phyloP scores from a whole-genome alignment of 2,113 vertebrate species.

The Gobiocypris rarus region DNA sequence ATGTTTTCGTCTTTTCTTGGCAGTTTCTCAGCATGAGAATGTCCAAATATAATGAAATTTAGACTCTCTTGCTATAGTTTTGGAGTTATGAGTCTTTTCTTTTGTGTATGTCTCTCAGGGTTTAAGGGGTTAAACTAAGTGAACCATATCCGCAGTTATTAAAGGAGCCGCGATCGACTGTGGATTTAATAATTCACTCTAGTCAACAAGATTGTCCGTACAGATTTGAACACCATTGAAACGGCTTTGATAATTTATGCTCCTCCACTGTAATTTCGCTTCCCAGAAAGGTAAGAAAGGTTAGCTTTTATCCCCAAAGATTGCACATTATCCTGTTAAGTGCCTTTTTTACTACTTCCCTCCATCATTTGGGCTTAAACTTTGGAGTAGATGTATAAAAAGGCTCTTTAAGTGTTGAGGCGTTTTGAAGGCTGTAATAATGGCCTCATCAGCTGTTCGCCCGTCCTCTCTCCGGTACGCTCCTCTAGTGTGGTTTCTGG shows the following conservation, averaged over 20 bases:
- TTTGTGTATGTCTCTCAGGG: too few species aligned
- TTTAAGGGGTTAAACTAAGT: too few species aligned
- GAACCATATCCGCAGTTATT: background rate
- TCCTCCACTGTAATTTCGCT: slow-evolving; percentile 63
- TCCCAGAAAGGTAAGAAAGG: slow-evolving; percentile 64
- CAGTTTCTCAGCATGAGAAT: too few species aligned
- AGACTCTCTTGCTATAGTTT: too few species aligned
- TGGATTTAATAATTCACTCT: slow-evolving; percentile 28
- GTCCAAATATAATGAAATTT: too few species aligned
- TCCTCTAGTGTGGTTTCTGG: slow-evolving; percentile 8
- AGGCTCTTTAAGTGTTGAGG: slow-evolving; percentile 57
- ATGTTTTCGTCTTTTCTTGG: too few species aligned
- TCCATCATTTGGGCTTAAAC: slow-evolving; percentile 61
- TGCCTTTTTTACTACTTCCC: slow-evolving; percentile 68
- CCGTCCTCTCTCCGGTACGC: background rate
- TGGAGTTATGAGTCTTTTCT: too few species aligned
- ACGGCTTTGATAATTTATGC: slow-evolving; percentile 49
- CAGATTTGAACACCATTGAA: slow-evolving; percentile 25
- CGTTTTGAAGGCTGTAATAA: slow-evolving; percentile 51
- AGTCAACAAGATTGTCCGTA: slow-evolving; percentile 9
- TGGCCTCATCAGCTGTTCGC: slow-evolving; percentile 13
- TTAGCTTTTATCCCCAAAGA: slow-evolving; percentile 73
- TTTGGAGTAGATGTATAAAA: slow-evolving; percentile 65
- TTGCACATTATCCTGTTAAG: slow-evolving; percentile 70
- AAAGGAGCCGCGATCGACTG: background rate